Evolutionary conservation across 2,113 vertebrate species (phyloP).

Genomic region (Chaetura pelagica): DNA sequence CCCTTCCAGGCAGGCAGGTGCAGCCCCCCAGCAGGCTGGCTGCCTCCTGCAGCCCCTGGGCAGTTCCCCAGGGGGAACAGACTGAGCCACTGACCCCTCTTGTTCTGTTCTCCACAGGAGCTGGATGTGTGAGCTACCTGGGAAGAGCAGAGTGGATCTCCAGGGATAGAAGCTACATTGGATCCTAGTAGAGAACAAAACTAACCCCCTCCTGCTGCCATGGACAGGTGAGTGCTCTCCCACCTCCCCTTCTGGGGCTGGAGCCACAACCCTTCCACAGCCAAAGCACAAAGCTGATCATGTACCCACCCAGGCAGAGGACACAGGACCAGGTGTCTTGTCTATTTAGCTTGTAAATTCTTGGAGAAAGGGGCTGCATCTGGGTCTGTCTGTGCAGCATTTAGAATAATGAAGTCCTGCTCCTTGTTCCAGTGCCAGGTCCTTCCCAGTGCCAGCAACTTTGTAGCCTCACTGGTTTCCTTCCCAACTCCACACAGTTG

Average conservation of each 20-base stretch:
- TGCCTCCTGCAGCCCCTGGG: not conserved
- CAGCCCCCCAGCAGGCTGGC: too few species aligned
- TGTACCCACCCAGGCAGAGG: rapidly evolving
- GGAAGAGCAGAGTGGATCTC: not conserved
- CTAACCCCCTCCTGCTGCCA: not conserved
- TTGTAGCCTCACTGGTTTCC: not conserved
- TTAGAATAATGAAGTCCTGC: not conserved
- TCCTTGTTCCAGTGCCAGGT: not conserved
- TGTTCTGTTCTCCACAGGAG: not conserved
- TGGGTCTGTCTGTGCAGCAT: not conserved
- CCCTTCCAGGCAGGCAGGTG: not conserved
- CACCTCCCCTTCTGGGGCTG: not conserved
- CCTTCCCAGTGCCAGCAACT: not conserved
- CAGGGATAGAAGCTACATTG: rapidly evolving
- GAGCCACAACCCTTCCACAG: not conserved
- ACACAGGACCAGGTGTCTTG: not conserved
- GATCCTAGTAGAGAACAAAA: not conserved
- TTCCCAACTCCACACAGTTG: not conserved
- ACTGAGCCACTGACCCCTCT: not conserved
- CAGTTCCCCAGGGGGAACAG: too few species aligned
- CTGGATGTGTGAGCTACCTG: not conserved
- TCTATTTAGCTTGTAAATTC: not conserved
- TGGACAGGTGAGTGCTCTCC: not conserved
- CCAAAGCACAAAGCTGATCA: not conserved
- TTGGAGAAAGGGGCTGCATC: not conserved